Conservation (phyloP, 2,797 vertebrate species). For the Ibycter americanus region DNA sequence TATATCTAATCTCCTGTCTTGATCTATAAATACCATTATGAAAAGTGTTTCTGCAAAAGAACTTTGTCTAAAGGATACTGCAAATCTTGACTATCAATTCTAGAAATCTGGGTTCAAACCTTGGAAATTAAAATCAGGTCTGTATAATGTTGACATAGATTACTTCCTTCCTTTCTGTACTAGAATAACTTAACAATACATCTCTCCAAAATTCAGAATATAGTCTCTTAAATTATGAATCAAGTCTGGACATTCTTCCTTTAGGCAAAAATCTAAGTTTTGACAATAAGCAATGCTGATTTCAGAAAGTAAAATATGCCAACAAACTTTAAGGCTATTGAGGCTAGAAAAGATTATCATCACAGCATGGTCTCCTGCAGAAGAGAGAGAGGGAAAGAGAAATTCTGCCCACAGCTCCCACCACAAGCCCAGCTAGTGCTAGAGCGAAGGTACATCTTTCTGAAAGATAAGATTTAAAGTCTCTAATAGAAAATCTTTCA, state of each 20-base stretch:
- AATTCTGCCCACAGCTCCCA: neutral
- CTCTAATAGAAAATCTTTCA: neutral
- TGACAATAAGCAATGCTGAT: neutral
- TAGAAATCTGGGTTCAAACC: neutral
- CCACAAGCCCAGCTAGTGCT: neutral
- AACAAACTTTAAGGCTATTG: neutral
- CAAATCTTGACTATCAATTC: neutral
- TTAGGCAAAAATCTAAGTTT: neutral
- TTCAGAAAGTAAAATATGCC: neutral
- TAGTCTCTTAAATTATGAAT: neutral
- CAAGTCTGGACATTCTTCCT: neutral
- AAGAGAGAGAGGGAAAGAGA: neutral
- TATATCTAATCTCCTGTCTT: neutral
- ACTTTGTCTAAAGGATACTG: neutral
- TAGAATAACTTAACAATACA: neutral
- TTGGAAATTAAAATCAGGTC: neutral
- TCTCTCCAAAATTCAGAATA: neutral
- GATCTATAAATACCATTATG: slow-evolving; percentile 2
- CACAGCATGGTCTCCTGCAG: neutral
- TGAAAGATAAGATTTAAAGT: neutral
- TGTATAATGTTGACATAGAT: neutral
- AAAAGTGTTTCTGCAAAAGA: slow-evolving; percentile 2
- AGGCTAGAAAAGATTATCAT: neutral
- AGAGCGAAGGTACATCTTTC: neutral
- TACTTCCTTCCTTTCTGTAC: neutral